A percentile compares a stretch with the other conserved stretches of the same genome.
These are phyloP conservation scores for Melanerpes aurifrons DNA, from an alignment of 2,113 vertebrate genomes.

Conservation along the genomic window DNA sequence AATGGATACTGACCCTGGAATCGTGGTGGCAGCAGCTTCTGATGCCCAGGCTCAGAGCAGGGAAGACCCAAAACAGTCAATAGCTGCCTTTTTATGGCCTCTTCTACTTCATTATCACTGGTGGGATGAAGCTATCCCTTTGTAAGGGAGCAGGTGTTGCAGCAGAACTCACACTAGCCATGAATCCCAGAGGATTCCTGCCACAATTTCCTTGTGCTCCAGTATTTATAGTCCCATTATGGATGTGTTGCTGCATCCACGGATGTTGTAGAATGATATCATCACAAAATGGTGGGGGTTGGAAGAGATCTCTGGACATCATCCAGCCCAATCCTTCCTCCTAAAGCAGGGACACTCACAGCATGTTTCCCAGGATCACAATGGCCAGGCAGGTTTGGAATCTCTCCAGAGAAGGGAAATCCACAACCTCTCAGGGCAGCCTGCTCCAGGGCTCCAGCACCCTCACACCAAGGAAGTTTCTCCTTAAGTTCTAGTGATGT, in stretches of 20 bases:
- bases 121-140: neutral
- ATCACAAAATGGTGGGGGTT: no score
- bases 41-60: neutral
- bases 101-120: neutral
- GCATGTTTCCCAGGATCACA: no score
- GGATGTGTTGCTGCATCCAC: neutral
- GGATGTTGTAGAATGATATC: neutral
- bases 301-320: no score
- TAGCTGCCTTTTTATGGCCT: neutral
- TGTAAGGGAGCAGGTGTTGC: neutral
- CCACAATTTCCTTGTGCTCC: neutral
- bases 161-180: neutral
- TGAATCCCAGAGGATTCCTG: neutral
- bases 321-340: no score
- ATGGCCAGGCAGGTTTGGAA: no score
- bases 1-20: neutral
- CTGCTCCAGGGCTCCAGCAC: no score
- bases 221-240: rapidly evolving
- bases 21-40: rapidly evolving
- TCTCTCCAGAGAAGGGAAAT: no score
- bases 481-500: no score
- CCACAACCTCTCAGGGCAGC: no score
- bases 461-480: no score
- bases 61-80: neutral
- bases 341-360: no score